These are phyloP conservation scores for Pammene aurita DNA, from an alignment of 2,888 invertebrate genomes.

Conservation along the genomic window DNA sequence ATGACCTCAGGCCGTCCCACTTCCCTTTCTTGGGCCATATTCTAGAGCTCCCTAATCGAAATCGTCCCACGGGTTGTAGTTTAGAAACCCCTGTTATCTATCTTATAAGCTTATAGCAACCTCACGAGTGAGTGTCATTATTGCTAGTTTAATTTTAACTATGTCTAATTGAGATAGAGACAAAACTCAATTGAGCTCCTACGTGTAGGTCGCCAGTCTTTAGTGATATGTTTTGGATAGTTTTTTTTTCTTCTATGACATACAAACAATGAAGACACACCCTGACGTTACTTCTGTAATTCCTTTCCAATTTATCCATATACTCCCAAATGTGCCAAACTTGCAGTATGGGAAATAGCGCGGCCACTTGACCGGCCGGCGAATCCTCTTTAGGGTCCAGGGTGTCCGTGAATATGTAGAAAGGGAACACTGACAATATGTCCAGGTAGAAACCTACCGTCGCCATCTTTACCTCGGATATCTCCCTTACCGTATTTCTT, in stretches of 20 bases:
- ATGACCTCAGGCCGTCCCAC: too few species aligned
- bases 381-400: conserved; percentile 63
- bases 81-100: too few species aligned
- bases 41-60: too few species aligned
- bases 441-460: conserved; percentile 74
- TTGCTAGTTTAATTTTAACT: too few species aligned
- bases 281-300: conserved; percentile 64
- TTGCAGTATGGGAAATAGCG: conserved; percentile 68
- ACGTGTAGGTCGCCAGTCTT: too few species aligned
- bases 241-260: not conserved
- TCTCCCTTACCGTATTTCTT: conserved; percentile 71
- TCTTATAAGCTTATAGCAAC: too few species aligned
- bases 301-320: conserved; percentile 62
- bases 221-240: too few species aligned
- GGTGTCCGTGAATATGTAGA: conserved; percentile 69
- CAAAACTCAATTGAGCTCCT: too few species aligned
- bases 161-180: too few species aligned
- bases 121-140: too few species aligned
- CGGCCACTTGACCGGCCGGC: conserved; percentile 61
- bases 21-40: too few species aligned
- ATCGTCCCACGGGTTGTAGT: too few species aligned
- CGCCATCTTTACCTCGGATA: conserved; percentile 74
- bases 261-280: conserved; percentile 48
- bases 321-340: conserved; percentile 77
- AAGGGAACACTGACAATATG: conserved; percentile 72